Evolutionary conservation across 2,113 vertebrate species (phyloP).

Genomic region (Dunckerocampus dactyliophorus): DNA sequence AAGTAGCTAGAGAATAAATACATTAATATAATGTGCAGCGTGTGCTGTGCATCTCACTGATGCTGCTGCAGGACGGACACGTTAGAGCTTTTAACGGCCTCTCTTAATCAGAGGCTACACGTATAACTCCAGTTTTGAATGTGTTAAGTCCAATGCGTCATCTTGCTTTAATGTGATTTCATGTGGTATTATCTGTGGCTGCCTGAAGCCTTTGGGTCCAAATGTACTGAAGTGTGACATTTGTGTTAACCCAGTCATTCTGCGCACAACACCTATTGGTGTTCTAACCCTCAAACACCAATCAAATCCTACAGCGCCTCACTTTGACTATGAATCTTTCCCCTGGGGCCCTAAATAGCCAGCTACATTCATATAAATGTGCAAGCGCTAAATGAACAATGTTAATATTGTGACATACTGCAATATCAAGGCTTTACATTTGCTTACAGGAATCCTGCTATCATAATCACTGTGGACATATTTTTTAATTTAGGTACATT

Average conservation of each 20-base stretch:
- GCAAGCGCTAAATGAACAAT: too few relatives aligned
- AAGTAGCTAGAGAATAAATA: too few relatives aligned
- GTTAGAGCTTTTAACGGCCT: conserved; percentile 8
- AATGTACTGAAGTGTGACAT: conserved; percentile 1
- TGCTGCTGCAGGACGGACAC: conserved; percentile 9
- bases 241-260: neutral
- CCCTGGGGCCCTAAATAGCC: neutral
- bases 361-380: neutral
- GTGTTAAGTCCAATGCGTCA: neutral
- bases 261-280: neutral
- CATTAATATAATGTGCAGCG: too few relatives aligned
- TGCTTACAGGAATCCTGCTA: too few relatives aligned
- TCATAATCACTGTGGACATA: too few relatives aligned
- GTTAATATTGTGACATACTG: too few relatives aligned
- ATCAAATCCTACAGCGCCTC: neutral
- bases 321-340: neutral
- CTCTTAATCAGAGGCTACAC: conserved; percentile 1
- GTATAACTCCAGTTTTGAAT: neutral
- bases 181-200: conserved; percentile 1
- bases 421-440: too few relatives aligned
- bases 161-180: neutral
- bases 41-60: conserved; percentile 8
- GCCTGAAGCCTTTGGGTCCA: neutral
- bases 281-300: neutral
- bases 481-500: too few relatives aligned